These are phyloP conservation scores for Malachius bipustulatus DNA, from an alignment of 2,888 invertebrate species.

Conservation along the genomic window DNA sequence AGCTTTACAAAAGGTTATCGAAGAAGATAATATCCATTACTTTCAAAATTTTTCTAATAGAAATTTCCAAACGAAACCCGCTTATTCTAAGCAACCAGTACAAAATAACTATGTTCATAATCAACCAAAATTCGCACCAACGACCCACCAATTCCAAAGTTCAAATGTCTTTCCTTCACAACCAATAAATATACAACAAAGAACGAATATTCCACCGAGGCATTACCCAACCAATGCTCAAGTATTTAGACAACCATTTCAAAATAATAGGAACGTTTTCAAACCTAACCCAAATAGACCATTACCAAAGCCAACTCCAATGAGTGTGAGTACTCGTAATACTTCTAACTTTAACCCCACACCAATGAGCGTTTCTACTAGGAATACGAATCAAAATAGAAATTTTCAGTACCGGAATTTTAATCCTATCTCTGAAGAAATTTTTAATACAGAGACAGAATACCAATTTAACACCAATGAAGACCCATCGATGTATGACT, in stretches of 20 bases:
- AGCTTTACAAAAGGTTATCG: conserved; percentile 6
- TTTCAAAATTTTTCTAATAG: too few relatives aligned
- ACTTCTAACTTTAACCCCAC: too few relatives aligned
- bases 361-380: conserved; percentile 3
- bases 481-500: too few relatives aligned
- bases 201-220: background rate
- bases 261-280: conserved; percentile 3
- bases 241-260: conserved; percentile 4
- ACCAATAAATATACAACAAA: too few relatives aligned
- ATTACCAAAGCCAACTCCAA: background rate
- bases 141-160: too few relatives aligned
- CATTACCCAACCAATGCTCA: conserved; percentile 1
- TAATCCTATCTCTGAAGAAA: conserved; percentile 5
- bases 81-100: too few relatives aligned
- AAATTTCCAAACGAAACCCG: too few relatives aligned
- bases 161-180: too few relatives aligned
- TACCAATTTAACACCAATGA: too few relatives aligned
- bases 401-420: conserved; percentile 1
- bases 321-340: background rate
- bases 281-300: background rate
- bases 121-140: too few relatives aligned
- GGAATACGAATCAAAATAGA: background rate
- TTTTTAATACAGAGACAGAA: too few relatives aligned
- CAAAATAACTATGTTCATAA: too few relatives aligned
- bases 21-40: conserved; percentile 10